phyloP scores from a whole-genome alignment of 2,797 vertebrate species.

The Darevskia mixta region DNA sequence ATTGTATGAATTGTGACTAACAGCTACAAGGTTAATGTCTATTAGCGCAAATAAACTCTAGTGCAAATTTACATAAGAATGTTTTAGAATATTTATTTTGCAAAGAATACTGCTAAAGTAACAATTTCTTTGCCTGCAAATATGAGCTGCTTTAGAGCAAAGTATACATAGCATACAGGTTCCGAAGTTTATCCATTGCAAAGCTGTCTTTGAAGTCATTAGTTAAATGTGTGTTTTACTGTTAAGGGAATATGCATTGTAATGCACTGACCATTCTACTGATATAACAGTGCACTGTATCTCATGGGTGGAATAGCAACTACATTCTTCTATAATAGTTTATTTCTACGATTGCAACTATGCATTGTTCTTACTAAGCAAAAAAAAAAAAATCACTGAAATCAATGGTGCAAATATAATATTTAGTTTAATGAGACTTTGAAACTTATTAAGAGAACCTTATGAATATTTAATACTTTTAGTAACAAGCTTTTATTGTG shows the following conservation, averaged over 20 bases:
- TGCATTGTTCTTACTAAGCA: slow-evolving; percentile 41
- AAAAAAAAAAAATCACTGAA: background rate
- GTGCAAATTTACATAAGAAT: too few species aligned
- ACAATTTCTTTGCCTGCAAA: background rate
- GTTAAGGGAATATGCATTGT: rapidly evolving
- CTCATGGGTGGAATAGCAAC: background rate
- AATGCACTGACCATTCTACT: background rate
- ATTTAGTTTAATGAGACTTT: slow-evolving; percentile 40
- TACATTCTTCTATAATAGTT: slow-evolving; percentile 6
- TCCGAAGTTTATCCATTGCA: background rate
- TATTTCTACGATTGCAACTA: background rate
- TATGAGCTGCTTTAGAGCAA: background rate
- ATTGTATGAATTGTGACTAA: too few species aligned
- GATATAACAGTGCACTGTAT: background rate
- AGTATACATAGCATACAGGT: background rate
- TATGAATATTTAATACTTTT: slow-evolving; percentile 53
- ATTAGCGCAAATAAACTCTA: too few species aligned
- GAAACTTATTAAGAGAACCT: slow-evolving; percentile 50
- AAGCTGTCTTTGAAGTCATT: background rate
- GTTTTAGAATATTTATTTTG: background rate
- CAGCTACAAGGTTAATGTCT: too few species aligned
- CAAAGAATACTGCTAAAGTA: background rate
- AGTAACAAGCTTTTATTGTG: slow-evolving; percentile 48
- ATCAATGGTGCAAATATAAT: slow-evolving; percentile 47
- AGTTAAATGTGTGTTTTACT: background rate